Base-by-base conservation (phyloP, 2,888 invertebrate species). In the Andrena bicolor region DNA sequence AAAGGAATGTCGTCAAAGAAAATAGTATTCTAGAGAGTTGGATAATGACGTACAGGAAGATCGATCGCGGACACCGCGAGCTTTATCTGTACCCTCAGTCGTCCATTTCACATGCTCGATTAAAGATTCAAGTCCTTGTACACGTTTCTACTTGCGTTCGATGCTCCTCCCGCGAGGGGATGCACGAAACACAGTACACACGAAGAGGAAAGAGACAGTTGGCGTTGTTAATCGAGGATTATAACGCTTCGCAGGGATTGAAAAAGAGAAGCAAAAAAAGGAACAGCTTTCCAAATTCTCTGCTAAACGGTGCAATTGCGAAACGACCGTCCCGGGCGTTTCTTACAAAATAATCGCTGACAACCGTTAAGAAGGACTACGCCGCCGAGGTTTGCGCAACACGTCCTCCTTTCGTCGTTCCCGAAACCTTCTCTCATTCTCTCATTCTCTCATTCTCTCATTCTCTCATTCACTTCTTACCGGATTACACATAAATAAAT, bases 401-500 rank as follows among this genome's bases (percentile, higher is more conserved):
- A 56, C 64, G 58, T 75, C 68, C 69, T 82, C 76, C 51, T 77
- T 20, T n/a, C n/a, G n/a, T n/a, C n/a, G n/a, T n/a, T n/a, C n/a
- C n/a, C n/a, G n/a, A n/a, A n/a, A n/a, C n/a, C n/a, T n/a, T n/a
- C n/a, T n/a, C n/a, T n/a, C n/a, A n/a, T n/a, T n/a, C 64, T 70
- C 73, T 49, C 75, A 1, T 1, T 23, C 23, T 23, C 23, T 23
- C 23, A 1, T 1, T 23, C 23, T 23, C 23, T 23, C 23, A n/a
- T n/a, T 23, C 23, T 23, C 23, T 23, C 23, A 49, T n/a, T 53
- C 26, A 26, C 35, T 28, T 16, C 73, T 64, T 64, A 76, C 82
- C 78, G 73, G 70, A 80, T 82, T 83, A 86, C 70, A 70, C 64
- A 86, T 86, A 88, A 85, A 88, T 88, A 88, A 88, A 88, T 88